Base-by-base conservation (phyloP, 2,888 invertebrate genomes). In the Bellardia bayeri region DNA sequence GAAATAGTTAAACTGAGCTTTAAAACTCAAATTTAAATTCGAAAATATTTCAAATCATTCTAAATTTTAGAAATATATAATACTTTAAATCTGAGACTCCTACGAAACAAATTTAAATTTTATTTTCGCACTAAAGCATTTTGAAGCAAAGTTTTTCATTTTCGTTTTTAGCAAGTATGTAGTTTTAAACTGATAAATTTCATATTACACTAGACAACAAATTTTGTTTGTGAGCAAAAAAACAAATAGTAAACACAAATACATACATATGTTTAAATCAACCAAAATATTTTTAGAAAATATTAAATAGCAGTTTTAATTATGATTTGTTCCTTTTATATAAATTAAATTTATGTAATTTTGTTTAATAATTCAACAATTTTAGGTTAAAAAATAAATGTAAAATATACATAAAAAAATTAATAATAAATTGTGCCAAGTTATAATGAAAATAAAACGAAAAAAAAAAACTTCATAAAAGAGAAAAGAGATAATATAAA, bases 341-440 rank as follows among this genome's bases (percentile, higher is more conserved):
- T 16, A 66, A 66, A 61, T 56, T 80, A 30, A 72, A 58, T 80
- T 66, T 78, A 37, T 61, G 49, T 68, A 63, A 68, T 68, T 58
- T 64, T 51, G 5, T 42, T 72, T 71, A 51, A 33, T 30, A 13
- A 51, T 11, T 13, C 49, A 33, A 4, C 16, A 45, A 16, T 71
- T 78, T 82, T 49, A 61, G 11, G 51, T 74, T 14, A 40, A 78
- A 61, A 49, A 14, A 13, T 63, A 49, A 69, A 64, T 85, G 85
- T 87, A 82, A 82, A 78, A 75, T 82, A 75, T 9, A 76, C 51
- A 81, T 79, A n/a, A 79, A 81, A 23, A 80, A 49, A 64, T 78
- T 45, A 71, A 72, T 66, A 86, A 80, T 69, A 83, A 87, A 84
- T 61, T 87, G 87, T 87, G 87, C 87, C 87, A 87, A 87, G 75